These are phyloP conservation scores for Malthinus seriepunctatus DNA, from an alignment of 2,888 invertebrate species.

Conservation along the genomic window DNA sequence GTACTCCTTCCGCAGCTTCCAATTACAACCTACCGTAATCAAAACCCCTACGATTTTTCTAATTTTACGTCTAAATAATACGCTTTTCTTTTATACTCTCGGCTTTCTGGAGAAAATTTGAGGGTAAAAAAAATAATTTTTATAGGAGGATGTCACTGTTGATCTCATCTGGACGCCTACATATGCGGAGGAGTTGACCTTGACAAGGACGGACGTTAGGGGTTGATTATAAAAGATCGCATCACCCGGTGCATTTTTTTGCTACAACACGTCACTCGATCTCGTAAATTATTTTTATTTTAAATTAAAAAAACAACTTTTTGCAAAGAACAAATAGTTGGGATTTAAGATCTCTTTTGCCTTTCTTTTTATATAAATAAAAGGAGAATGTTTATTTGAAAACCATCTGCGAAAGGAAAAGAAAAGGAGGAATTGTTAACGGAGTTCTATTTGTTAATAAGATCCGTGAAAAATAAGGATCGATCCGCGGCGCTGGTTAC, in stretches of 20 bases:
- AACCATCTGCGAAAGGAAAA: constrained; percentile 1
- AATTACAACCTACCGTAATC: too few species aligned
- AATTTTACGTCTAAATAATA: too few species aligned
- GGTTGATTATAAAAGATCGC: constrained; percentile 20
- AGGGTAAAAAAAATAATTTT: background rate
- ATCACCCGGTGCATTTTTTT: constrained; percentile 19
- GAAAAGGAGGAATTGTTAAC: constrained; percentile 14
- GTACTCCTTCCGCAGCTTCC: too few species aligned
- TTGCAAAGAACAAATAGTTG: too few species aligned
- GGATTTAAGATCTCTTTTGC: too few species aligned
- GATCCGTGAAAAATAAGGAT: constrained; percentile 26
- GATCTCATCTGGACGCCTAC: constrained; percentile 25
- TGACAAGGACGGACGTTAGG: constrained; percentile 19
- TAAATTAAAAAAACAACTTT: background rate
- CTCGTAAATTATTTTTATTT: background rate
- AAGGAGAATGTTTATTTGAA: too few species aligned
- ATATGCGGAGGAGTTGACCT: constrained; percentile 28
- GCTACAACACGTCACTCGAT: background rate
- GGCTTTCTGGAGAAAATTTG: too few species aligned
- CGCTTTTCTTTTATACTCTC: too few species aligned
- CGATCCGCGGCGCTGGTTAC: constrained; percentile 30
- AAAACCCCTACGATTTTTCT: too few species aligned
- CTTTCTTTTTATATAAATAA: too few species aligned
- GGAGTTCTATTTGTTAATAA: constrained; percentile 28
- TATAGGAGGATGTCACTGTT: constrained; percentile 21